Evolutionary conservation across 1,140 invertebrate species (phyloP).

Genomic region (Phymorhynchus buccinoides): DNA sequence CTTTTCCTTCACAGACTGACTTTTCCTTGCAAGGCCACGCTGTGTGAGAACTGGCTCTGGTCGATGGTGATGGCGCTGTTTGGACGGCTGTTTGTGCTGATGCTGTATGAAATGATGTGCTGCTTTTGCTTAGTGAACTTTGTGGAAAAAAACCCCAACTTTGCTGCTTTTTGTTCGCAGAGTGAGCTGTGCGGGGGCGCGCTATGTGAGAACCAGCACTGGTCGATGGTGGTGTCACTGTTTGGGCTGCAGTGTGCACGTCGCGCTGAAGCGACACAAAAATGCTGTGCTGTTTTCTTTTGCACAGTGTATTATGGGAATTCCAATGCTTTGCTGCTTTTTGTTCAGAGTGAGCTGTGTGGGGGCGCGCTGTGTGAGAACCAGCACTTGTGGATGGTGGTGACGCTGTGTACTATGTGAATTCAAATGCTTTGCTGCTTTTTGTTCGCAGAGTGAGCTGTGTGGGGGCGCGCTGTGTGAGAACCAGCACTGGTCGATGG

Average conservation of each 20-base stretch:
- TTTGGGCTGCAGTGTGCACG: constrained; percentile 90
- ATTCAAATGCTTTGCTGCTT: constrained; percentile 5
- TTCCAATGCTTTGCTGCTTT: constrained; percentile 23
- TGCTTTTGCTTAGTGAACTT: too few relatives aligned
- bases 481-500: constrained; percentile 87
- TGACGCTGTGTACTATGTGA: too few relatives aligned
- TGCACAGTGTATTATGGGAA: too few relatives aligned
- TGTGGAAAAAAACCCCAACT: too few relatives aligned
- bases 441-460: constrained; percentile 81
- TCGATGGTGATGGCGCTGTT: too few relatives aligned
- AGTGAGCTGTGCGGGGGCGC: constrained; percentile 85
- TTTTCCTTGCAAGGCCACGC: too few relatives aligned
- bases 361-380: constrained; percentile 88
- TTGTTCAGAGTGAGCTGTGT: constrained; percentile 82
- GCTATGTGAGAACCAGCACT: constrained; percentile 88
- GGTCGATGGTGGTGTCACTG: constrained; percentile 85
- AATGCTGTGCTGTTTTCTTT: too few relatives aligned
- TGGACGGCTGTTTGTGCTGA: too few relatives aligned
- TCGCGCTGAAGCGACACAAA: constrained; percentile 88
- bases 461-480: constrained; percentile 87
- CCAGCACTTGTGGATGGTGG: constrained; percentile 86
- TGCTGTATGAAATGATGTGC: too few relatives aligned
- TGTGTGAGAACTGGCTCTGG: too few relatives aligned
- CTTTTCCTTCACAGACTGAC: too few relatives aligned
- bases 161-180: too few relatives aligned